Conservation (phyloP, 2,888 invertebrate species). For the Leucophora obtusa region DNA sequence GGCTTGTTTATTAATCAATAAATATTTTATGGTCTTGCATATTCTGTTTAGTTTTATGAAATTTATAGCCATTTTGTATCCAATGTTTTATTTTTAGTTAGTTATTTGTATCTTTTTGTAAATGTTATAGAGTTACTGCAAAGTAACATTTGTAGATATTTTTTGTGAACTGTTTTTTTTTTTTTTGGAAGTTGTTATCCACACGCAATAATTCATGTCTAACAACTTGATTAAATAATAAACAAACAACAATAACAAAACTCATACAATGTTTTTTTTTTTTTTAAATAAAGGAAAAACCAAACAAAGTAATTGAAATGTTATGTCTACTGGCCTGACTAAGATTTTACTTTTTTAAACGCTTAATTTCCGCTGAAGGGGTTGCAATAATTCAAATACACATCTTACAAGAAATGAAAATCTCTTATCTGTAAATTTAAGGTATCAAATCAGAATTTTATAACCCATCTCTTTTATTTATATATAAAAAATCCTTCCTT, state of each 20-base stretch:
- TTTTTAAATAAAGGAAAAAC: constrained; percentile 14
- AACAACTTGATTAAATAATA: constrained; percentile 46
- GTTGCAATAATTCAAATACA: too few species aligned
- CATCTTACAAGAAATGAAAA: too few species aligned
- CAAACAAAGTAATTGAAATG: not conserved
- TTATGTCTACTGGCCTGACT: not conserved
- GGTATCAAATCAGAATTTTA: too few species aligned
- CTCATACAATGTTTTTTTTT: not conserved
- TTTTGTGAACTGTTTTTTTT: constrained; percentile 14
- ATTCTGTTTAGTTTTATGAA: not conserved
- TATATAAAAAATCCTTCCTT: too few species aligned
- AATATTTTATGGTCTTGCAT: not conserved
- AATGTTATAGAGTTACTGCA: not conserved
- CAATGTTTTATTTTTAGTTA: not conserved
- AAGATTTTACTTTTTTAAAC: too few species aligned
- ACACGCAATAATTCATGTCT: constrained; percentile 60
- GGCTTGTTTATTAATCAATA: constrained; percentile 7
- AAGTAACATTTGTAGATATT: constrained; percentile 9
- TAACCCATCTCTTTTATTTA: too few species aligned
- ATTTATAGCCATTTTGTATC: not conserved
- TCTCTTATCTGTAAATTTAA: too few species aligned
- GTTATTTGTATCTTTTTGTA: not conserved
- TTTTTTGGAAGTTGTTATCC: constrained; percentile 40
- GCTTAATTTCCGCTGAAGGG: too few species aligned
- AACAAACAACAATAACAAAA: constrained; percentile 12